Evolutionary conservation across 1,140 invertebrate species (phyloP).

Genomic region (Sitophilus oryzae): DNA sequence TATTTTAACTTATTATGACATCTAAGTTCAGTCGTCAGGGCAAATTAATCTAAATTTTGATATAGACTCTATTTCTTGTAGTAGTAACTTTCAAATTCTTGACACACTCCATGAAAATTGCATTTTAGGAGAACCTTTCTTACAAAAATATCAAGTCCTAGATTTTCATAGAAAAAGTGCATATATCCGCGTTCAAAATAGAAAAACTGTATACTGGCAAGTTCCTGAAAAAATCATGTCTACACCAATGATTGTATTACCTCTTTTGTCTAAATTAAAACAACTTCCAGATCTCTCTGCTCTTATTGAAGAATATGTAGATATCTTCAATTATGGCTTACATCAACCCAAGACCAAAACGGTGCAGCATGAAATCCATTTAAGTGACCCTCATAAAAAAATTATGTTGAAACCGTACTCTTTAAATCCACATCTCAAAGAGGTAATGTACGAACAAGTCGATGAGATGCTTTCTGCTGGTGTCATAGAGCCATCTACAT

Average conservation of each 20-base stretch:
- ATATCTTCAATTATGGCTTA: too few relatives aligned
- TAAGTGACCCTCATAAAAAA: background rate
- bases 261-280: background rate
- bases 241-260: background rate
- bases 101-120: too few relatives aligned
- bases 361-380: background rate
- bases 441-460: constrained; percentile 9
- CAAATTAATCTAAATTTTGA: too few relatives aligned
- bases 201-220: background rate
- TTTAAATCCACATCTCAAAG: constrained; percentile 1
- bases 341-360: too few relatives aligned
- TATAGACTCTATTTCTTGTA: too few relatives aligned
- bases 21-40: too few relatives aligned
- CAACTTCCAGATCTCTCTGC: too few relatives aligned
- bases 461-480: constrained; percentile 17
- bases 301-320: too few relatives aligned
- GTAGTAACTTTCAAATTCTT: too few relatives aligned
- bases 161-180: background rate
- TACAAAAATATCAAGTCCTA: too few relatives aligned
- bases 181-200: background rate
- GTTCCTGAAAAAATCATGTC: background rate
- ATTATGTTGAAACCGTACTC: background rate
- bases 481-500: constrained; percentile 7
- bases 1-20: too few relatives aligned
- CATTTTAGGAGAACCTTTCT: too few relatives aligned